Conservation (phyloP, 2,888 invertebrate species). For the Hymenopus coronatus region DNA sequence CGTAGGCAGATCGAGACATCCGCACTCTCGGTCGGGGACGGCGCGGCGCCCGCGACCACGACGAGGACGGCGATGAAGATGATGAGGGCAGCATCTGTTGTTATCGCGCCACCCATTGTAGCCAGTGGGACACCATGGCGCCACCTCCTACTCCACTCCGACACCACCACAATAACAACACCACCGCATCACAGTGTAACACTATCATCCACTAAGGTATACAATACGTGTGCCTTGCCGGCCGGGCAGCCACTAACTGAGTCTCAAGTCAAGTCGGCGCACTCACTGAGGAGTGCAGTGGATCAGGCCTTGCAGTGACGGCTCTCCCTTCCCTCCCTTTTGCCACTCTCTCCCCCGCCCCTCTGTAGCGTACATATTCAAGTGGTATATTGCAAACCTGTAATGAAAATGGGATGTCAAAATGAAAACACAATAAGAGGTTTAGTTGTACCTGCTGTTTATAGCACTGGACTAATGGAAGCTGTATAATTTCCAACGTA, state of each 20-base stretch:
- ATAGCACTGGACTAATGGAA: too few relatives aligned
- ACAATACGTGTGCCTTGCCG: not conserved
- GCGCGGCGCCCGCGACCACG: not conserved
- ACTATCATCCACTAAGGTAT: not conserved
- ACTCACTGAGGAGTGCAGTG: not conserved
- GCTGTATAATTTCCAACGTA: too few relatives aligned
- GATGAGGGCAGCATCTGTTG: conserved; percentile 25
- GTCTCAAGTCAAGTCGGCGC: not conserved
- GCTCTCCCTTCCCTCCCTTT: not conserved
- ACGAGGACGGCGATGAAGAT: not conserved
- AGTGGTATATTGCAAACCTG: too few relatives aligned
- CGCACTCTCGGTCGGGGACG: conserved; percentile 1
- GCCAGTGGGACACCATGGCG: conserved; percentile 18
- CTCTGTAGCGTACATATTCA: too few relatives aligned
- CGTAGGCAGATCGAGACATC: conserved; percentile 13
- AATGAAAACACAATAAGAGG: too few relatives aligned
- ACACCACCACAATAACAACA: not conserved
- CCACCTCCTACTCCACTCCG: not conserved
- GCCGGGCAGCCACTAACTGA: not conserved
- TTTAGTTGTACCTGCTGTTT: too few relatives aligned
- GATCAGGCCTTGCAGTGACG: too few relatives aligned
- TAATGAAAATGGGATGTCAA: too few relatives aligned
- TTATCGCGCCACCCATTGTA: conserved; percentile 29
- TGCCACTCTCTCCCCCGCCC: too few relatives aligned
- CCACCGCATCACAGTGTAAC: not conserved